These are phyloP conservation scores for Poecilia latipinna DNA, from an alignment of 2,113 vertebrate genomes.

Conservation along the genomic window DNA sequence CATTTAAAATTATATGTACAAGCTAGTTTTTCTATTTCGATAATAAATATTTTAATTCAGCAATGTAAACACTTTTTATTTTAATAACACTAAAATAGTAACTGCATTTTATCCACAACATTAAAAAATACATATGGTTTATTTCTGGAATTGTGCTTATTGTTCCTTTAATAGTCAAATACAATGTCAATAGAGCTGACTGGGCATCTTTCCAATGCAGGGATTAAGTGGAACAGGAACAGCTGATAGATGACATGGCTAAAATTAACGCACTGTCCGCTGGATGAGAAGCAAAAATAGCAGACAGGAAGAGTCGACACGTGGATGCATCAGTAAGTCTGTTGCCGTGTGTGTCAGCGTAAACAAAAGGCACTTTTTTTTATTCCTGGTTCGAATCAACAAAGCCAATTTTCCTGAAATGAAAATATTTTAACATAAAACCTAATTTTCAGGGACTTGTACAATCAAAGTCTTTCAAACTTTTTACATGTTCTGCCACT, in stretches of 20 bases:
- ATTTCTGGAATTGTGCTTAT: slow-evolving; percentile 17
- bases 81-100: no score
- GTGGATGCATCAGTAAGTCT: slow-evolving; percentile 39
- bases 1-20: no score
- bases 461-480: background rate
- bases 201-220: slow-evolving; percentile 56
- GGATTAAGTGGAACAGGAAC: slow-evolving; percentile 74
- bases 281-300: slow-evolving; percentile 74
- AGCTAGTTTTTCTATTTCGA: no score
- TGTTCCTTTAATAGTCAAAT: slow-evolving; percentile 40
- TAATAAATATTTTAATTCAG: no score
- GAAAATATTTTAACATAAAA: background rate
- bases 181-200: slow-evolving; percentile 45
- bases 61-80: no score
- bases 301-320: slow-evolving; percentile 55
- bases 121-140: background rate
- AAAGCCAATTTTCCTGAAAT: background rate
- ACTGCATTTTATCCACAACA: background rate
- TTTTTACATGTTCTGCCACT: no score
- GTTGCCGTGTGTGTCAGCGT: slow-evolving; percentile 3
- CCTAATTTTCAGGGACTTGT: background rate
- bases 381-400: background rate
- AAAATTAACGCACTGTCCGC: slow-evolving; percentile 74
- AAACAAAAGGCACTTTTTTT: background rate
- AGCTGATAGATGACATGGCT: slow-evolving; percentile 76